These are phyloP conservation scores for Ptilorrhoa leucosticta DNA, from an alignment of 2,113 vertebrate species.

Conservation along the genomic window DNA sequence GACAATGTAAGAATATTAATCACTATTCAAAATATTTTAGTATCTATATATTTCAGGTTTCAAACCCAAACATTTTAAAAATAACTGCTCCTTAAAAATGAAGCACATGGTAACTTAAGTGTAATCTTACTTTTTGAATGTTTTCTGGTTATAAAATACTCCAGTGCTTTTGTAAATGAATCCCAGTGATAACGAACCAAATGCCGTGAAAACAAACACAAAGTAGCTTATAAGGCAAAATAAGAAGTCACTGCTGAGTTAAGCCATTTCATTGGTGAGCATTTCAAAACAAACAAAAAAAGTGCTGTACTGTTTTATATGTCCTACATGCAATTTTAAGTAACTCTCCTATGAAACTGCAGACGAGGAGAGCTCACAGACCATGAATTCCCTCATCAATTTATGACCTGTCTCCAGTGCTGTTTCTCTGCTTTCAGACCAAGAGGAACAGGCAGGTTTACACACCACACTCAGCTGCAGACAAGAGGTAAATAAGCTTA, in stretches of 20 bases:
- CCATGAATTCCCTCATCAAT: not conserved
- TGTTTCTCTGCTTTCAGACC: not conserved
- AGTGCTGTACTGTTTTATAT: not conserved
- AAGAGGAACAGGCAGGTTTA: not conserved
- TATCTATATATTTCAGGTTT: not conserved
- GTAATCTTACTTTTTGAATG: not conserved
- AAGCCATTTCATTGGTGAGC: not conserved
- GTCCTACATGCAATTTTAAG: not conserved
- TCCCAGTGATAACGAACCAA: not conserved
- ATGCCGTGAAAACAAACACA: not conserved
- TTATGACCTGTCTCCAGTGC: not conserved
- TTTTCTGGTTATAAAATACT: not conserved
- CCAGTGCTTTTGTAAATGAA: not conserved
- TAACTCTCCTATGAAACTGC: not conserved
- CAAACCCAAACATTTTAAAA: not conserved
- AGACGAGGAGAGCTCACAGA: not conserved
- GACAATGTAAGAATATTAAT: not conserved
- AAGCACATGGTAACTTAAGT: not conserved
- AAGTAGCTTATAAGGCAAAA: not conserved
- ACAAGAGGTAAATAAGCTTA: not conserved
- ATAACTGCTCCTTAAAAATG: not conserved
- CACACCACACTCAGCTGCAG: not conserved
- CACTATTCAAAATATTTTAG: not conserved
- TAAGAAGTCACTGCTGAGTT: not conserved
- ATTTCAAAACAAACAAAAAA: not conserved